Conservation (phyloP, 2,888 invertebrate genomes). For the Sycophila texana region DNA sequence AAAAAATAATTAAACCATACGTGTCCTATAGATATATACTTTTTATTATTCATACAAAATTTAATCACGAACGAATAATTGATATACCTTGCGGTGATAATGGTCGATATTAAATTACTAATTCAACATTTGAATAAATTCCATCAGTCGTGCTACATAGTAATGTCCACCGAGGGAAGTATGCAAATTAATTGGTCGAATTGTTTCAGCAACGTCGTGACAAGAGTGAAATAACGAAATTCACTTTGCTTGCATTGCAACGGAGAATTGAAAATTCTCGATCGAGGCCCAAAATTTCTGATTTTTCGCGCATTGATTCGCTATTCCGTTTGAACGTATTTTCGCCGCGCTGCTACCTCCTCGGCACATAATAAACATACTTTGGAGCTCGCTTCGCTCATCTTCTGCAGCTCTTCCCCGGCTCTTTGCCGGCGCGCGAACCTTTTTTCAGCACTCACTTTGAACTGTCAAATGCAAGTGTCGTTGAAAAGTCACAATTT, state of each 20-base stretch:
- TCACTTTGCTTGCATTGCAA: neutral
- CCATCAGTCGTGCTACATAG: neutral
- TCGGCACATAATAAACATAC: constrained; percentile 29
- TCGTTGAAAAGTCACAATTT: neutral
- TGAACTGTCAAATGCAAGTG: constrained; percentile 35
- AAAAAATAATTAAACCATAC: neutral
- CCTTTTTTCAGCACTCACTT: constrained; percentile 13
- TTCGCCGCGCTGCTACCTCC: neutral
- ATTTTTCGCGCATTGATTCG: neutral
- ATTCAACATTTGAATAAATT: constrained; percentile 21
- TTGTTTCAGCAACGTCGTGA: constrained; percentile 11
- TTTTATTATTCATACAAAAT: too few species aligned
- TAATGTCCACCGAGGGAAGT: neutral
- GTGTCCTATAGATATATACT: too few species aligned
- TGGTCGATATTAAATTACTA: neutral
- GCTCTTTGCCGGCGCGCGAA: neutral
- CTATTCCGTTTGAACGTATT: constrained; percentile 36
- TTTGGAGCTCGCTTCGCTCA: neutral
- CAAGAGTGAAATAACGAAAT: constrained; percentile 26
- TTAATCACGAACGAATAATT: too few species aligned
- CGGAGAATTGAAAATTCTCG: constrained; percentile 31
- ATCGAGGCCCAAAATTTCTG: constrained; percentile 23
- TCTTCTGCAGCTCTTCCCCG: neutral
- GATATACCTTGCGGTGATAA: too few species aligned
- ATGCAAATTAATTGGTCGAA: constrained; percentile 40